phyloP scores from a whole-genome alignment of 2,113 vertebrate genomes.

The Chauna torquata region DNA sequence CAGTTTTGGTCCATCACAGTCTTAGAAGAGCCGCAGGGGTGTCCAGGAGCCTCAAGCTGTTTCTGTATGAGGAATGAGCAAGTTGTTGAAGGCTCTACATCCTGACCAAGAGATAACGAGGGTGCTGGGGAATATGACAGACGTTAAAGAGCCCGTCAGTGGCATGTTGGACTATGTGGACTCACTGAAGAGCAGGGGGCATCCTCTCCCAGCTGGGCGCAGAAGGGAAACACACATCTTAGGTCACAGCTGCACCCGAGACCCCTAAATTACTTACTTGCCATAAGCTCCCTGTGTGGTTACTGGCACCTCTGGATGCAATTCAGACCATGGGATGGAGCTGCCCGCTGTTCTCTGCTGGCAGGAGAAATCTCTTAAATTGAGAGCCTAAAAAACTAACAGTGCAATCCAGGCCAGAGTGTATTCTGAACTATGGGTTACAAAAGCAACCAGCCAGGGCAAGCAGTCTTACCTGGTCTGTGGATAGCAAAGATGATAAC shows the following conservation, averaged over 20 bases:
- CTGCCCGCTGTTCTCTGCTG: neutral
- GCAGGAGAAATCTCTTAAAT: accelerated
- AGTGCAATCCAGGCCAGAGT: neutral
- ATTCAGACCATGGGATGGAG: neutral
- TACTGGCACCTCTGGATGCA: neutral
- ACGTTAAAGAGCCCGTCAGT: neutral
- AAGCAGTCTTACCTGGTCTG: neutral
- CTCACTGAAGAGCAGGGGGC: accelerated
- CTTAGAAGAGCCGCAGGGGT: neutral
- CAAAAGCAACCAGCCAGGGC: neutral
- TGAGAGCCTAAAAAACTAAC: neutral
- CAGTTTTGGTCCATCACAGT: neutral
- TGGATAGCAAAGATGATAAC: neutral
- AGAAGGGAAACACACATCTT: neutral
- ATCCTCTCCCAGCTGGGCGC: neutral
- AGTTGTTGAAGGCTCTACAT: neutral
- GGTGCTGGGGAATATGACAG: neutral
- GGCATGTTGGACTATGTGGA: neutral
- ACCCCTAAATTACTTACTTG: neutral
- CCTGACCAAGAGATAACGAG: neutral
- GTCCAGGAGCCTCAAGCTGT: accelerated
- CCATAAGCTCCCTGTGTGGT: neutral
- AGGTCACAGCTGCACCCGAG: neutral
- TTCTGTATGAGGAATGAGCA: neutral
- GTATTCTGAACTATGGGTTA: accelerated